Conservation (phyloP, 2,797 vertebrate species). For the Pteronotus mesoamericanus region DNA sequence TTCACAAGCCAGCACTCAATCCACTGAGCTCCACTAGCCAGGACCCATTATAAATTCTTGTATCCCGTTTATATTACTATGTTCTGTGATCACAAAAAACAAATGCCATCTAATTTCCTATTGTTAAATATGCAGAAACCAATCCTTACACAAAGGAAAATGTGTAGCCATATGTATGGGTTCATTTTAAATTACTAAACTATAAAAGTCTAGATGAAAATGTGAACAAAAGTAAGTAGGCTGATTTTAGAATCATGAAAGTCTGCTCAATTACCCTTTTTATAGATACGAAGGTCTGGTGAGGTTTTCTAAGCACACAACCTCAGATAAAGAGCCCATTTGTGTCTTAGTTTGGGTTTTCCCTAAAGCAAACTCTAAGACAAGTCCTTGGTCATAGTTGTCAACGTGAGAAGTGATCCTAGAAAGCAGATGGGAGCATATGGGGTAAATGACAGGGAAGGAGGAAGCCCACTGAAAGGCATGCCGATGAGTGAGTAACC, state of each 20-base stretch:
- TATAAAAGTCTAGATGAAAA: not conserved
- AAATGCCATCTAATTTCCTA: not conserved
- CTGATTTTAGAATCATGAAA: not conserved
- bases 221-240: not conserved
- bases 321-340: too few species aligned
- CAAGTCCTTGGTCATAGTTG: not conserved
- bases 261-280: not conserved
- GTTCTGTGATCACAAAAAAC: not conserved
- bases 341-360: not conserved
- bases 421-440: not conserved
- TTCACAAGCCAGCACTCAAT: too few species aligned
- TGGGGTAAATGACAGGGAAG: not conserved
- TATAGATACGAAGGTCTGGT: not conserved
- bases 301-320: not conserved
- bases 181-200: not conserved
- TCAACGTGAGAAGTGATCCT: not conserved
- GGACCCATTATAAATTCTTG: not conserved
- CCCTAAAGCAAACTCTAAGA: not conserved
- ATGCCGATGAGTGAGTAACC: not conserved
- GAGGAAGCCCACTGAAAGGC: not conserved
- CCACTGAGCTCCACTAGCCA: too few species aligned
- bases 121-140: not conserved
- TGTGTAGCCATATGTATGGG: not conserved
- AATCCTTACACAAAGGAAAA: not conserved
- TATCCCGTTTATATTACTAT: not conserved